Percentiles rank a stretch among this genome's conserved stretches.
These are phyloP conservation scores for Drosophila auraria DNA, from an alignment of 1,140 invertebrate species.

Conservation along the genomic window DNA sequence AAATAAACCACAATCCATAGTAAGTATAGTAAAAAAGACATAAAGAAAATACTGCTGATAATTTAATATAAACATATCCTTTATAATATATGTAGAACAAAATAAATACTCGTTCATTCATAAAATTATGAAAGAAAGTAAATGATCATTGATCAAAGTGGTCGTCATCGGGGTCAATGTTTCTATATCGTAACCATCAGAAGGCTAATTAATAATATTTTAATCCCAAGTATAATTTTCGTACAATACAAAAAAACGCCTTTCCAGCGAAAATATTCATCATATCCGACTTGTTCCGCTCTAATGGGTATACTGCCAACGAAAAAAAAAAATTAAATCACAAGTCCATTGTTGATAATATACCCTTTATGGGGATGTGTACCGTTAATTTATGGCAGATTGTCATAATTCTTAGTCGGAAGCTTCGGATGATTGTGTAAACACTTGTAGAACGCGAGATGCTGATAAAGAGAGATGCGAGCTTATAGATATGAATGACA, in stretches of 20 bases:
- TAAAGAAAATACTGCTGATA: background rate
- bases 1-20: background rate
- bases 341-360: constrained; percentile 55
- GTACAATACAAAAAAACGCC: background rate
- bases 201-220: constrained; percentile 31
- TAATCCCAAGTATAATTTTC: constrained; percentile 25
- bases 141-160: background rate
- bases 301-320: constrained; percentile 45
- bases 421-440: constrained; percentile 44
- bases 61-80: background rate
- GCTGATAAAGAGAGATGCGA: constrained; percentile 40
- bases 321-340: constrained; percentile 39
- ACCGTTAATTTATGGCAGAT: constrained; percentile 53
- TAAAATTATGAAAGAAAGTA: background rate
- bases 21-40: background rate
- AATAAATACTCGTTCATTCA: constrained; percentile 3
- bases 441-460: constrained; percentile 46
- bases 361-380: constrained; percentile 5
- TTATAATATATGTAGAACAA: background rate
- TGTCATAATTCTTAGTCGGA: constrained; percentile 65
- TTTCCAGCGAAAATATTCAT: constrained; percentile 35
- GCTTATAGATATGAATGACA: constrained; percentile 24
- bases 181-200: constrained; percentile 18
- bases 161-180: constrained; percentile 2
- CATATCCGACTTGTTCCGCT: constrained; percentile 57